Evolutionary conservation across 2,113 vertebrate species (phyloP).

Genomic region (Brevimyrus niger): DNA sequence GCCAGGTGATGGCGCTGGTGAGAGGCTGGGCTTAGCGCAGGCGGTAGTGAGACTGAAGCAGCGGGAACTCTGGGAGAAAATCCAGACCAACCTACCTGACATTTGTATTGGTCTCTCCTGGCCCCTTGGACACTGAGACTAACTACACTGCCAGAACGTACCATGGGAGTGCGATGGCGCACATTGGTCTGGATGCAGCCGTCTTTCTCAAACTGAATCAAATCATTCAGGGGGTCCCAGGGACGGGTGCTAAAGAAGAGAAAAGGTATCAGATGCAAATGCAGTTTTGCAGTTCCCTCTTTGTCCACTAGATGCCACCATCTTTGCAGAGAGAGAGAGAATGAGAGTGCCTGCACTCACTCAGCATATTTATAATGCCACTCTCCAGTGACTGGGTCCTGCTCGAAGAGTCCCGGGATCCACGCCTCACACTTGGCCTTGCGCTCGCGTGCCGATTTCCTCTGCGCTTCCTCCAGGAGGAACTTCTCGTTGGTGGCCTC

Average conservation of each 20-base stretch:
- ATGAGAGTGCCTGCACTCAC: constrained; percentile 58
- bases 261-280: not conserved
- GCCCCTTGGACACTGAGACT: constrained; percentile 75
- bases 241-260: constrained; percentile 74
- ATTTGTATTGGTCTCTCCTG: constrained; percentile 65
- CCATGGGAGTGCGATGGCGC: constrained; percentile 94
- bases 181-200: constrained; percentile 95
- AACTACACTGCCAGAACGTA: constrained; percentile 76
- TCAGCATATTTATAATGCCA: constrained; percentile 96
- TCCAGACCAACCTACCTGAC: constrained; percentile 50
- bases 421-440: constrained; percentile 86
- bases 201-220: constrained; percentile 97
- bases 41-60: constrained; percentile 23
- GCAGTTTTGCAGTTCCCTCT: not conserved
- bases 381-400: constrained; percentile 79
- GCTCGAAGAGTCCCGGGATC: constrained; percentile 81
- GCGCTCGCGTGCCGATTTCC: constrained; percentile 80
- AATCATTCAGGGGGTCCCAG: constrained; percentile 95
- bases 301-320: not conserved
- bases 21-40: constrained; percentile 26
- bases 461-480: constrained; percentile 88
- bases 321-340: not conserved
- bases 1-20: constrained; percentile 9
- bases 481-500: constrained; percentile 96
- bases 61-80: constrained; percentile 12